Evolutionary conservation across 1,140 invertebrate genomes (phyloP), one percentile per base, ranked within the genome.

Genomic region (Chironomus tepperi): DNA sequence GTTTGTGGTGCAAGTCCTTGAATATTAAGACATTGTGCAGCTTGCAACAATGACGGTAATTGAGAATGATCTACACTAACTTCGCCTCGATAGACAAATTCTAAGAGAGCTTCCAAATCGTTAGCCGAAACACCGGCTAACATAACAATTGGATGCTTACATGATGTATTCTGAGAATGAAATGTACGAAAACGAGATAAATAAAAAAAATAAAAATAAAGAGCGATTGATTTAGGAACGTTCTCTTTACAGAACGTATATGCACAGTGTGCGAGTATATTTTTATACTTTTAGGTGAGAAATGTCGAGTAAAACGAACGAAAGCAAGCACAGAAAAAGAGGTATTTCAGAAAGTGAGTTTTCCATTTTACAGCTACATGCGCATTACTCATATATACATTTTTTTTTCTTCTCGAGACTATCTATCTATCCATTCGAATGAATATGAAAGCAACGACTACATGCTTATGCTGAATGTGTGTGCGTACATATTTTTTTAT

Each of bases 131-230:
- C 85, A 73, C 88, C 88, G 16, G 87, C 87, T 77, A 89, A 79
- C 86, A 89, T 87, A 2, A 89, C 85, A n/a, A 89, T 87, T 74
- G 88, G 87, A 83, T 89, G 87, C 76, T 88, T 85, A 79, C 87
- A 88, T 77, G 87, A 86, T 73, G 88, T 88, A 75, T 85, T 88
- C 87, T 89, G 74, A 15, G 78, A 80, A 57, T n/a, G 47, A 57
- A 57, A 57, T 12, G 47, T n/a, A 57, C 12, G 47, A n/a, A 57
- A 57, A 57, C n/a, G n/a, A 57, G 12, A 76, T 75, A 73, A 75
- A 70, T 76, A 21, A 34, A 34, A 34, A 57, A 57, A n/a, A 57
- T 12, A 57, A 57, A 57, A 57, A 57, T 57, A n/a, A 57, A 57
- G 47, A 57, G 47, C 47, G 47, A 57, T n/a, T n/a, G 47, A 12